Conservation (phyloP, 2,113 vertebrate genomes). For the Mobula birostris region DNA sequence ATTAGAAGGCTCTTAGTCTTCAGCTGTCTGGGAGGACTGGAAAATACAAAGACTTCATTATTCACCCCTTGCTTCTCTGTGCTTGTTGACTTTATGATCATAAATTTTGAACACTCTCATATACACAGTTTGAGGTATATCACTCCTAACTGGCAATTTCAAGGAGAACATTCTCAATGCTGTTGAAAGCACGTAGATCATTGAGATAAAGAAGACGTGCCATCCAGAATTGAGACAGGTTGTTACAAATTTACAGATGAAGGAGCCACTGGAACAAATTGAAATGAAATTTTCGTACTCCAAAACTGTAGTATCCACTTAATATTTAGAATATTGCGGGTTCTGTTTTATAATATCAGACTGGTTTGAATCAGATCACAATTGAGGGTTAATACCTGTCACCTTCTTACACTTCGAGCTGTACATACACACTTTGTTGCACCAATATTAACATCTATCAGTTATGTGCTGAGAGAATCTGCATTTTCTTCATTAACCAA, state of each 20-base stretch:
- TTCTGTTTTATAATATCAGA: neutral
- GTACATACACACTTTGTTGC: neutral
- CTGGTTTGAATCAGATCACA: neutral
- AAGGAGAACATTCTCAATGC: neutral
- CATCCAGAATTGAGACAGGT: neutral
- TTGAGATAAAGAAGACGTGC: neutral
- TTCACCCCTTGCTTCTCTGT: neutral
- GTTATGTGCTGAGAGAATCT: neutral
- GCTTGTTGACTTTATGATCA: neutral
- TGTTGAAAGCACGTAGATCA: neutral
- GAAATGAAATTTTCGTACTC: conserved; percentile 5
- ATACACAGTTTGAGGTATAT: neutral
- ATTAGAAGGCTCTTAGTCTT: too few species aligned
- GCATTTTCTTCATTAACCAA: neutral
- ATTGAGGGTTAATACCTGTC: neutral
- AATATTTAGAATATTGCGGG: neutral
- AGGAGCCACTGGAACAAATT: neutral
- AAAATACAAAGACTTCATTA: too few species aligned
- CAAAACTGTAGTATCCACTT: neutral
- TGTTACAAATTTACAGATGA: neutral
- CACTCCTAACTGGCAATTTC: neutral
- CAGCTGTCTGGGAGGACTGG: too few species aligned
- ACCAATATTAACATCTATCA: neutral
- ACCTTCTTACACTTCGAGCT: neutral
- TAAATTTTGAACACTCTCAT: neutral